Evolutionary conservation across 1,140 invertebrate species (phyloP).

Genomic region (Bombus haemorrhoidalis): DNA sequence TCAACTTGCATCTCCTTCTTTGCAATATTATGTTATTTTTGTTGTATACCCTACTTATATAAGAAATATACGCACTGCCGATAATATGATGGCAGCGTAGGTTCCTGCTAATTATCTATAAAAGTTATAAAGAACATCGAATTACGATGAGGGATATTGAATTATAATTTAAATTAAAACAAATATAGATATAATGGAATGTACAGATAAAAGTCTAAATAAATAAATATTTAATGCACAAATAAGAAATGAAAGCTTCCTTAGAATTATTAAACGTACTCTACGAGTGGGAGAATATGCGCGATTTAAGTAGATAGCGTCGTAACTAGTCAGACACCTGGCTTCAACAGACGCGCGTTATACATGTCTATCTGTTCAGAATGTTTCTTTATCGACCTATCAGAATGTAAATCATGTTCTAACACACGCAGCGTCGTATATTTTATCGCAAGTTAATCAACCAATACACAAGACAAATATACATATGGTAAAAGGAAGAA

Average conservation of each 20-base stretch:
- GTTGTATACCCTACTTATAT: no score
- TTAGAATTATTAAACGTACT: not conserved
- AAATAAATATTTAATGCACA: no score
- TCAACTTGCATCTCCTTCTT: not conserved
- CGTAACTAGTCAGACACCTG: not conserved
- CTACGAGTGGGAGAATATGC: not conserved
- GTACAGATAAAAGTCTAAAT: no score
- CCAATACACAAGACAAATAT: not conserved
- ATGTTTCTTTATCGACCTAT: not conserved
- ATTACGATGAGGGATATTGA: no score
- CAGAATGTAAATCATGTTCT: not conserved
- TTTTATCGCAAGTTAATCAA: not conserved
- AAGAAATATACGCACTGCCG: no score
- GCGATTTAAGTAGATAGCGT: not conserved
- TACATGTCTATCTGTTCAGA: rapidly evolving
- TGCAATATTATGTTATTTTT: no score
- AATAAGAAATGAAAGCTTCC: no score
- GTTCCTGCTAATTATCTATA: not conserved
- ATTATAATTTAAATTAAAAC: no score
- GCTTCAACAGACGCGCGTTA: not conserved
- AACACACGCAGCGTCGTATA: no score
- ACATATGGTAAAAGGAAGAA: not conserved
- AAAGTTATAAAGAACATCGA: not conserved
- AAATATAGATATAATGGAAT: no score
- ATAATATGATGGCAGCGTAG: no score